A percentile compares a stretch with the other conserved stretches of the same genome.
These are phyloP conservation scores for Dysdera silvatica DNA, from an alignment of 1,140 invertebrate species.

Conservation along the genomic window DNA sequence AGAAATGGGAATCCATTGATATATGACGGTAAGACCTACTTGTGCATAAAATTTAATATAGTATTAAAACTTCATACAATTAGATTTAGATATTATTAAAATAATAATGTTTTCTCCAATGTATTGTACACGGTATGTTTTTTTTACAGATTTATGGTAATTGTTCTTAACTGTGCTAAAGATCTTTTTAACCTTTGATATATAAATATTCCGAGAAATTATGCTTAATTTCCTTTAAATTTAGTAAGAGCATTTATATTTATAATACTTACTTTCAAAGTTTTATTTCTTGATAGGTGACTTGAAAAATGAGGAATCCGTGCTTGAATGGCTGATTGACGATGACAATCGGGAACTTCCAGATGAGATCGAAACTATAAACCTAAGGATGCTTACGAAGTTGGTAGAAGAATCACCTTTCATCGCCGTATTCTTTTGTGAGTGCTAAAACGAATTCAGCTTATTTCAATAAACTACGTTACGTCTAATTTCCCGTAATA, in stretches of 20 bases:
- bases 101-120: no score
- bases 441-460: conserved; percentile 55
- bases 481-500: not conserved
- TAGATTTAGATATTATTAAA: no score
- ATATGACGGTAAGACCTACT: conserved; percentile 59
- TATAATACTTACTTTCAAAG: not conserved
- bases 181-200: no score
- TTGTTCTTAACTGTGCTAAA: no score
- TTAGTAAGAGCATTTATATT: not conserved
- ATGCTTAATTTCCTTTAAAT: no score
- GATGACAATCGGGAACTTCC: conserved; percentile 87
- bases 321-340: conserved; percentile 77
- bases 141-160: no score
- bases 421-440: conserved; percentile 86
- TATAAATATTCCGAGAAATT: no score
- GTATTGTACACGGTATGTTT: no score
- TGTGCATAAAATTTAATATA: no score
- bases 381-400: conserved; percentile 78
- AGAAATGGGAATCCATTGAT: conserved; percentile 85
- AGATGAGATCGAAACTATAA: conserved; percentile 87
- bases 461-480: not conserved
- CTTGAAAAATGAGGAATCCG: conserved; percentile 53
- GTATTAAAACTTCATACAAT: no score
- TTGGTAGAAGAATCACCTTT: conserved; percentile 78
- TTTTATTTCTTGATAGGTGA: conserved; percentile 54